Conservation (phyloP, 2,113 vertebrate genomes). For the Gobiocypris rarus region DNA sequence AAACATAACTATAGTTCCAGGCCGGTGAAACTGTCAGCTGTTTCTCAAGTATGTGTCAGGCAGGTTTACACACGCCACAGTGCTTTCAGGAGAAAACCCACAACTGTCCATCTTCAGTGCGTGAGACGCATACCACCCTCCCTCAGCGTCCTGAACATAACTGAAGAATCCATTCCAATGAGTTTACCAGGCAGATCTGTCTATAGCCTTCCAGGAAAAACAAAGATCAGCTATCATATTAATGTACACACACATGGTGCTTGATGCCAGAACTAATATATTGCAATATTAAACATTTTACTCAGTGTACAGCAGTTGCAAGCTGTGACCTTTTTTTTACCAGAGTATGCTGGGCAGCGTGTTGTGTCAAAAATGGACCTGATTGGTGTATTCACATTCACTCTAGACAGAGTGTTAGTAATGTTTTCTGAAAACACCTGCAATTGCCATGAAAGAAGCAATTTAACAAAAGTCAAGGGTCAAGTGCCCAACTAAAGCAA, state of each 20-base stretch:
- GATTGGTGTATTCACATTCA: too few species aligned
- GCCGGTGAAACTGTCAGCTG: slow-evolving; percentile 23
- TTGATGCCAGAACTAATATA: neutral
- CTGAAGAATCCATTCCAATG: neutral
- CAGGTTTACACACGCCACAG: slow-evolving; percentile 71
- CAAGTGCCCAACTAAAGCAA: too few species aligned
- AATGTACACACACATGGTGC: neutral
- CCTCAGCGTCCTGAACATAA: neutral
- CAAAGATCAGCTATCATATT: neutral
- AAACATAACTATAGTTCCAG: neutral
- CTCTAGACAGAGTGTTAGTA: too few species aligned
- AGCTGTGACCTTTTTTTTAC: too few species aligned
- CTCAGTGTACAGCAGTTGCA: neutral
- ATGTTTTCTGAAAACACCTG: too few species aligned
- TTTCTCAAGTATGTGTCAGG: slow-evolving; percentile 57
- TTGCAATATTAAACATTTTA: neutral
- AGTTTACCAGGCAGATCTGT: neutral
- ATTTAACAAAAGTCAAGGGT: too few species aligned
- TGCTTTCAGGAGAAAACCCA: slow-evolving; percentile 34
- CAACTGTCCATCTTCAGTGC: slow-evolving; percentile 18
- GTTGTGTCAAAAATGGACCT: too few species aligned
- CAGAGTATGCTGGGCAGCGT: too few species aligned
- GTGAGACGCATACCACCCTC: neutral
- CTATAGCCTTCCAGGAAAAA: neutral
- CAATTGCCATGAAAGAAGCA: too few species aligned